Base-by-base conservation (phyloP, 2,113 vertebrate species). In the Lonchura striata region DNA sequence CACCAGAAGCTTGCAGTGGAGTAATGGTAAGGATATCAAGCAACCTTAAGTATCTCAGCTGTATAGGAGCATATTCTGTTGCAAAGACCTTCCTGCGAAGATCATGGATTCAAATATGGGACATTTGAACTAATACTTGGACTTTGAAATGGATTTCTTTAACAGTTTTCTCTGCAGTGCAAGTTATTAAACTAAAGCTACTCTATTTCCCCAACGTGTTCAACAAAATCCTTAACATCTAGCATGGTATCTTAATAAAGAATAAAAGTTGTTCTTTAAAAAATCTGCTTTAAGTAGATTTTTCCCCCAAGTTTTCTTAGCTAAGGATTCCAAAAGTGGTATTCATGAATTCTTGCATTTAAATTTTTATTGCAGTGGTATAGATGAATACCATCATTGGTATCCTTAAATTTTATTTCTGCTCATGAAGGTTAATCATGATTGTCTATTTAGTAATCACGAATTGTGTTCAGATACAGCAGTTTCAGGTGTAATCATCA, bases 401-500 rank as follows among this genome's bases (percentile, higher is more conserved):
- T 97, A 98, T 98, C 98, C 97, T 98, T 97, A 98, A 96, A 92
- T 97, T 97, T 98, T 97, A 97, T 98, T 98, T 98, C 97, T 98
- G 98, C 98, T 98, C 98, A 98, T 98, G 97, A 98, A 99, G 99
- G 99, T 99, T 98, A 98, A 98, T 99, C 98, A 99, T 99, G 99
- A 98, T 98, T 98, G 98, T 98, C 98, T 98, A 97, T 98, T 97
- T 98, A 98, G 97, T 98, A 98, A 98, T 98, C 98, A 98, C 96
- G 99, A 99, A 98, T 99, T 98, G 98, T 99, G 98, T 98, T 99
- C 98, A 98, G 98, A 98, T 98, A 98, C 98, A 98, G 99, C 99
- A 98, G 99, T 99, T 99, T 99, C 98, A 98, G 99, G 99, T 99
- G 99, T 99, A 99, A 99, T 99, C 99, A 99, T 99, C 99, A 99